Evolutionary conservation across 2,797 vertebrate genomes (phyloP).

Genomic region (Microchirus variegatus): DNA sequence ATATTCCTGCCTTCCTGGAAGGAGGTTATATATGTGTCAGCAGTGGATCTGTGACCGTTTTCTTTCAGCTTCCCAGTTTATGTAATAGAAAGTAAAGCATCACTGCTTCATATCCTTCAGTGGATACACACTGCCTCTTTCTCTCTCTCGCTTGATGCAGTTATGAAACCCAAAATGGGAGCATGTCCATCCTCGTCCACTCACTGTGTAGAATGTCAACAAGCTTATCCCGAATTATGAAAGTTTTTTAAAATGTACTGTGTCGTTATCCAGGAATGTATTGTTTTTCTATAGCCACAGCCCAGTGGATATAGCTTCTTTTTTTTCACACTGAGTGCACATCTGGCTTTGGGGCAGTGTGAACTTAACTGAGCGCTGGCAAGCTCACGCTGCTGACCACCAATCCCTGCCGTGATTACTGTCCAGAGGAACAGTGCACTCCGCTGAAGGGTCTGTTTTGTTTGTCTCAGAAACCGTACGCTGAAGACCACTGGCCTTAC

Average conservation of each 20-base stretch:
- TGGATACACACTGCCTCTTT: slow-evolving; percentile 47
- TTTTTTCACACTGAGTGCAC: slow-evolving; percentile 69
- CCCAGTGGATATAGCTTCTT: slow-evolving; percentile 63
- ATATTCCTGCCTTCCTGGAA: slow-evolving; percentile 60
- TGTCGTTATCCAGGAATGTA: slow-evolving; percentile 74
- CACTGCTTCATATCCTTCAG: slow-evolving; percentile 45
- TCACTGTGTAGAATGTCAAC: slow-evolving; percentile 66
- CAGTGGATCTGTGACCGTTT: slow-evolving; percentile 55
- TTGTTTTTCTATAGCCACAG: slow-evolving; percentile 72
- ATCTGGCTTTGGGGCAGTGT: slow-evolving; percentile 78
- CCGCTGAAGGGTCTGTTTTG: slow-evolving; percentile 75
- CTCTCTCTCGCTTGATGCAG: slow-evolving; percentile 60
- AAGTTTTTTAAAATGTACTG: slow-evolving; percentile 66
- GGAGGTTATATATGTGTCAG: slow-evolving; percentile 67
- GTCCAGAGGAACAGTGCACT: slow-evolving; percentile 60
- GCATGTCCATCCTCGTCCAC: slow-evolving; percentile 65
- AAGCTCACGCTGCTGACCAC: slow-evolving; percentile 69
- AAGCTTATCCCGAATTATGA: slow-evolving; percentile 66
- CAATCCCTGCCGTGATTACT: slow-evolving; percentile 72
- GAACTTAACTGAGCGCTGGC: slow-evolving; percentile 72
- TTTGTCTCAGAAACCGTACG: slow-evolving; percentile 71
- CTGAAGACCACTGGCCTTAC: slow-evolving; percentile 71
- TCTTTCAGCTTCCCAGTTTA: slow-evolving; percentile 65
- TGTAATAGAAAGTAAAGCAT: slow-evolving; percentile 62
- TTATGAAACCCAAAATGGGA: slow-evolving; percentile 66